Percentiles rank a stretch among this genome's conserved stretches.
Evolutionary conservation across 2,797 vertebrate genomes (phyloP).

Genomic region (Pseudochaenichthys georgianus): DNA sequence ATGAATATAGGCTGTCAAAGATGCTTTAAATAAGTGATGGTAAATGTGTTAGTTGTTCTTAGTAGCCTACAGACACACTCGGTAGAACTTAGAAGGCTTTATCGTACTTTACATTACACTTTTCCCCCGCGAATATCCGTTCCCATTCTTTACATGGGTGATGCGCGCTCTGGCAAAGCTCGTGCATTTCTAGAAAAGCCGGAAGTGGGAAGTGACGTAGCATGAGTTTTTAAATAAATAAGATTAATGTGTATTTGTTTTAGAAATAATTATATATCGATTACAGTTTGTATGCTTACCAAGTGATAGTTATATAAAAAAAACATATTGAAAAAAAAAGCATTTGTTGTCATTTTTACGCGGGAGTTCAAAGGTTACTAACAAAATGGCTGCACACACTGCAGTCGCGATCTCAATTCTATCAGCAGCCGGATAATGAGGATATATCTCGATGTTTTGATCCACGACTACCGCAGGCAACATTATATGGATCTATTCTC

Average conservation of each 20-base stretch:
- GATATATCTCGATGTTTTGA: slow-evolving; percentile 16
- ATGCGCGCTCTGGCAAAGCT: background rate
- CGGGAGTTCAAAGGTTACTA: slow-evolving; percentile 79
- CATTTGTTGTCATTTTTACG: slow-evolving; percentile 35
- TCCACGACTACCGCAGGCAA: background rate
- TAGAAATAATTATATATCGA: background rate
- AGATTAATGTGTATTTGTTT: rapidly evolving
- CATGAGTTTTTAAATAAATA: background rate
- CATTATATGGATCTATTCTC: background rate
- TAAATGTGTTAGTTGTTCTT: too few species aligned
- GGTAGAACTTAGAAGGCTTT: too few species aligned
- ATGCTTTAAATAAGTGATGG: too few species aligned
- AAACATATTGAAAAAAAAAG: background rate
- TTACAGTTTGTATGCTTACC: rapidly evolving
- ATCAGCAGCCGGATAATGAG: background rate
- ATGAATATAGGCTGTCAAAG: too few species aligned
- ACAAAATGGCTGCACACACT: slow-evolving; percentile 80
- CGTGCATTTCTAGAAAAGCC: background rate
- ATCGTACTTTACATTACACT: too few species aligned
- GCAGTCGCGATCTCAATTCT: rapidly evolving
- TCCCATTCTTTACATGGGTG: too few species aligned
- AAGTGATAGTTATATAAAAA: background rate
- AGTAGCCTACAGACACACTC: too few species aligned
- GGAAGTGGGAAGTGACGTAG: background rate
- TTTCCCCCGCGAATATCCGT: too few species aligned